Base-by-base conservation (phyloP, 2,888 invertebrate species). In the Drosophila seclusa region DNA sequence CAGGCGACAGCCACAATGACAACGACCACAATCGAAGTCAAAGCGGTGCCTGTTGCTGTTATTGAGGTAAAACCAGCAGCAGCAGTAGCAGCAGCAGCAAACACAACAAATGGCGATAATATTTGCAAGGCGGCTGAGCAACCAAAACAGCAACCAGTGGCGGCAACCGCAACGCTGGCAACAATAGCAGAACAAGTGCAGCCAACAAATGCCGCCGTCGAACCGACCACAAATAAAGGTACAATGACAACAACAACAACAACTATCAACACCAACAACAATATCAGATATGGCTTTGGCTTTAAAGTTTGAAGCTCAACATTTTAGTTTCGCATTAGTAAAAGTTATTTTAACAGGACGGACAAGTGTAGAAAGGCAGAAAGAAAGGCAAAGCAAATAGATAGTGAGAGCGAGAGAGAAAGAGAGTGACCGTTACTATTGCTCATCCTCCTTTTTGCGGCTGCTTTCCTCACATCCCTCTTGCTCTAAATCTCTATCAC, bases 121-220 rank as follows among this genome's bases (percentile, higher is more conserved):
- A 76, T 75, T 68, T 61, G 69, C 60, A 82, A 77, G 60, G 45
- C 48, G 34, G 16, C 57, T 49, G 69, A 68, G 59, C 55, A 58
- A 34, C 67, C 58, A 45, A 68, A 64, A 58, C 74, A 61, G 49
- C 62, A 63, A 58, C 73, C 80, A 68, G 69, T 74, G 64, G 50
- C 82, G 69, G 63, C 80, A 72, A 67, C 76, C 70, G 62, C 80
- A 72, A 67, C 81, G 67, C 63, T 53, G 49, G 54, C 76, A 32
- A 72, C 62, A 61, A 59, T 69, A 64, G 53, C 70, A 68, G 89
- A 78, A 75, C 78, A 73, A 85, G 79, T 78, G 86, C 86, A 83
- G 59, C 69, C 88, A 68, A 63, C 76, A 75, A 53, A 68, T 48
- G 69, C 68, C 24, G 54, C 58, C 64, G 67, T 40, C 61, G 60